phyloP scores from a whole-genome alignment of 2,113 vertebrate species.

The Meleagris gallopavo region DNA sequence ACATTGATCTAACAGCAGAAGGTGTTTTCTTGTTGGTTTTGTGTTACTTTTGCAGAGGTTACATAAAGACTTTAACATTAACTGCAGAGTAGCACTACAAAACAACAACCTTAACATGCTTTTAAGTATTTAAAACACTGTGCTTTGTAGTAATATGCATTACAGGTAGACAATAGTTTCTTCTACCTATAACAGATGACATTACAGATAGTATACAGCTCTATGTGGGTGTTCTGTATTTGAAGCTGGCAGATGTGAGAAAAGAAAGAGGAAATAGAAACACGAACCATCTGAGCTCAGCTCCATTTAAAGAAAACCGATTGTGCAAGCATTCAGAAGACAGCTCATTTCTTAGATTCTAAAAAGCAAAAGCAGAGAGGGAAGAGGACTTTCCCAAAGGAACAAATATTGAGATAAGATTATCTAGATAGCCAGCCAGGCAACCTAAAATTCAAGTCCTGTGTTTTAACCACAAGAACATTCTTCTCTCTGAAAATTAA shows the following conservation, averaged over 20 bases:
- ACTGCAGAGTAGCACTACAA: background rate
- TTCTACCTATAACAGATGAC: background rate
- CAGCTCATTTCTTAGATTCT: background rate
- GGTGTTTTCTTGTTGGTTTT: background rate
- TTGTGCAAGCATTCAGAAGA: background rate
- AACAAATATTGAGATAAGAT: background rate
- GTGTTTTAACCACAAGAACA: background rate
- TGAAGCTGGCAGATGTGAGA: background rate
- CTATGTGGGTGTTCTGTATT: background rate
- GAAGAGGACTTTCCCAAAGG: background rate
- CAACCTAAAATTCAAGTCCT: background rate
- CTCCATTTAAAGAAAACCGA: background rate
- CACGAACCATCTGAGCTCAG: background rate
- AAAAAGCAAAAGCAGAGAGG: background rate
- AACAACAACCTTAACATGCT: background rate
- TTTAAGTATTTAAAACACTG: background rate
- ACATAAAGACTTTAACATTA: background rate
- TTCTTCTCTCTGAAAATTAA: slow-evolving; percentile 6
- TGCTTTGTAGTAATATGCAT: background rate
- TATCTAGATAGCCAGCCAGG: background rate
- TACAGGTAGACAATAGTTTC: background rate
- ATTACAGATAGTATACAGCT: background rate
- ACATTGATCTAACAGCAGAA: background rate
- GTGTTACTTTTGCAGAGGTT: background rate
- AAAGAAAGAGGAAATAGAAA: background rate